These are phyloP conservation scores for Oscheius onirici DNA, from an alignment of 2,888 invertebrate species.

Conservation along the genomic window DNA sequence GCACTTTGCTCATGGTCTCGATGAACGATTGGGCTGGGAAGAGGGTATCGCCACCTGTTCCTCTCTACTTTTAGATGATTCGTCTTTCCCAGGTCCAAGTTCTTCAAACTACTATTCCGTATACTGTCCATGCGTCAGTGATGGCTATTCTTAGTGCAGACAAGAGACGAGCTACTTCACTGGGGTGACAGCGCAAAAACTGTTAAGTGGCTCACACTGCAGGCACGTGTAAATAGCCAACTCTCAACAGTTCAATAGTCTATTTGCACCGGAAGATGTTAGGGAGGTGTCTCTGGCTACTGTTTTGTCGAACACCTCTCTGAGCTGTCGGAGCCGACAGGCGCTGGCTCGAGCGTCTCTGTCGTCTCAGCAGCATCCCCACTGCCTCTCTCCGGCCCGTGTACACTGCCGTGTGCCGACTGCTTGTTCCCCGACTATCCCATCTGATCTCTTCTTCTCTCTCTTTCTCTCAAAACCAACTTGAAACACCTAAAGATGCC, in stretches of 20 bases:
- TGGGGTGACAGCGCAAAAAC: no score
- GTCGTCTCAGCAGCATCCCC: conserved; percentile 14
- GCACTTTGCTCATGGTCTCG: no score
- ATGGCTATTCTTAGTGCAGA: no score
- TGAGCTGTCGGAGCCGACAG: conserved; percentile 27
- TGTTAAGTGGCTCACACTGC: no score
- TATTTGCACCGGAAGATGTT: not conserved
- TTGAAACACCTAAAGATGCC: not conserved
- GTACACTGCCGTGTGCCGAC: conserved; percentile 31
- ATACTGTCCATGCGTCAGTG: no score
- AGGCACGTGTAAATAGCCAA: not conserved
- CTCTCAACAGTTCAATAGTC: not conserved
- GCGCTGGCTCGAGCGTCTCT: conserved; percentile 23
- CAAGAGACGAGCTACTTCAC: no score
- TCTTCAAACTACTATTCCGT: no score
- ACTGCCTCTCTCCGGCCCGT: conserved; percentile 24
- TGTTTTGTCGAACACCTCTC: conserved; percentile 27
- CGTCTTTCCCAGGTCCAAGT: no score
- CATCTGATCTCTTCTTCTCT: conserved; percentile 13
- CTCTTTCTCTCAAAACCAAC: conserved; percentile 4
- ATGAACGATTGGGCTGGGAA: no score
- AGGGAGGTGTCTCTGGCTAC: conserved; percentile 11
- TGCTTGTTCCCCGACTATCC: conserved; percentile 30
- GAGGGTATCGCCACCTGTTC: no score
- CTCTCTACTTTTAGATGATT: no score